phyloP scores from a whole-genome alignment of 2,888 invertebrate species.

The Dicyrtoma fusca region DNA sequence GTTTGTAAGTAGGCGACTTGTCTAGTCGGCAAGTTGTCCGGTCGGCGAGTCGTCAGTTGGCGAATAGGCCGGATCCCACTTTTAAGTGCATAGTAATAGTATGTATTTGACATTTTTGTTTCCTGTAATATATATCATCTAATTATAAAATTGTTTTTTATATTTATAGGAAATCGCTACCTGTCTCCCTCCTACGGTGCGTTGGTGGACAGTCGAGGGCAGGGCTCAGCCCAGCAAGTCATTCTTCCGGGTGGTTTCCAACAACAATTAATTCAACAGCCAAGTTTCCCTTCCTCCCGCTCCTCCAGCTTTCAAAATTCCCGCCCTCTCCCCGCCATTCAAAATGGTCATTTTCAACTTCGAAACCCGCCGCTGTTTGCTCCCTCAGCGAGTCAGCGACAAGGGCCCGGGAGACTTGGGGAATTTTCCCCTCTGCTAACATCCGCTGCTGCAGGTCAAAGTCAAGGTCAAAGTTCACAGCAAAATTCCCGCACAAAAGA shows the following conservation, averaged over 20 bases:
- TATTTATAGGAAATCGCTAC: slow-evolving; percentile 19
- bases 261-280: slow-evolving; percentile 27
- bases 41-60: too few species aligned
- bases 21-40: too few species aligned
- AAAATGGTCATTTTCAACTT: slow-evolving; percentile 39
- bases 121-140: too few species aligned
- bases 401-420: not conserved
- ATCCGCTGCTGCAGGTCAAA: slow-evolving; percentile 12
- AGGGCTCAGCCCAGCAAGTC: slow-evolving; percentile 48
- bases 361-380: slow-evolving; percentile 31
- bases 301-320: not conserved
- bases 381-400: not conserved
- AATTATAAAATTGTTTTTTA: too few species aligned
- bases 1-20: too few species aligned
- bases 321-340: slow-evolving; percentile 25
- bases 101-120: too few species aligned
- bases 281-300: slow-evolving; percentile 22
- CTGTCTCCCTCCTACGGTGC: slow-evolving; percentile 13
- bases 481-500: not conserved
- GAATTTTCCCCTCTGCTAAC: not conserved
- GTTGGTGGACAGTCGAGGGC: slow-evolving; percentile 20
- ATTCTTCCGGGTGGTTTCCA: slow-evolving; percentile 54
- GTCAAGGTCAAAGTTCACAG: not conserved
- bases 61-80: too few species aligned
- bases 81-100: too few species aligned